Base-by-base conservation (phyloP, 2,888 invertebrate genomes). In the Psococerastis gibbosa region DNA sequence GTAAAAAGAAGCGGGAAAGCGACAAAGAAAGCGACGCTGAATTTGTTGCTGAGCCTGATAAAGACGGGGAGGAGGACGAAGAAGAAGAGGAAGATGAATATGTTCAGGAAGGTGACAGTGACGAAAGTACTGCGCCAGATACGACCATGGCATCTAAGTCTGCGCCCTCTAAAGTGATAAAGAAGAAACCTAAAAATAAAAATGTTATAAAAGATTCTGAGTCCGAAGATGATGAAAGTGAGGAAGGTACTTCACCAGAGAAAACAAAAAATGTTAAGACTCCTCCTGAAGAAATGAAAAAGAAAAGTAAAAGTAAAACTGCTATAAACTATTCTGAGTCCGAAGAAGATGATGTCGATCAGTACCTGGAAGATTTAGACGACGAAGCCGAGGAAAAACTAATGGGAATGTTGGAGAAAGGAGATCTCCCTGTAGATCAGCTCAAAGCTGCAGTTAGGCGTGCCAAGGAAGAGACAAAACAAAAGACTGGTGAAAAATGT, bases 251-350 rank as follows among this genome's bases (percentile, higher is more conserved):
- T n/a, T n/a, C n/a, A n/a, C 13, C 18, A 41, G 18, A 17, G 35
- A 32, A 17, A 13, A 22, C 22, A 9, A 16, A 32, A 22, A 3
- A 32, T 46, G 45, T 11, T 45, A n/a, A n/a, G n/a, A n/a, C n/a
- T n/a, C n/a, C n/a, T n/a, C 13, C 18, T 33, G 18, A 17, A 33
- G 23, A 17, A 13, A 22, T 31, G n/a, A 16, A 32, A 22, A 3
- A 32, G 46, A 45, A 9, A 46, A 34, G 66, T 2, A 66, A 67
- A 54, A 67, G 66, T 57, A 67, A 64, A 57, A 63, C 63, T 46
- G 53, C 50, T 9, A 50, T 51, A 35, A 48, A 49, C 2, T 49
- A 50, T 27, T 49, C 50, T 34, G 48, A 61, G 60, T 45, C 57
- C 57, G 20, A 61, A 56, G 43, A 55, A 47, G 50, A 63, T 56